Percentiles rank a stretch among this genome's conserved stretches.
Conservation (phyloP, 30 jellyfish, hydroid and myxozoan species). For the Aurelia sp. region DNA sequence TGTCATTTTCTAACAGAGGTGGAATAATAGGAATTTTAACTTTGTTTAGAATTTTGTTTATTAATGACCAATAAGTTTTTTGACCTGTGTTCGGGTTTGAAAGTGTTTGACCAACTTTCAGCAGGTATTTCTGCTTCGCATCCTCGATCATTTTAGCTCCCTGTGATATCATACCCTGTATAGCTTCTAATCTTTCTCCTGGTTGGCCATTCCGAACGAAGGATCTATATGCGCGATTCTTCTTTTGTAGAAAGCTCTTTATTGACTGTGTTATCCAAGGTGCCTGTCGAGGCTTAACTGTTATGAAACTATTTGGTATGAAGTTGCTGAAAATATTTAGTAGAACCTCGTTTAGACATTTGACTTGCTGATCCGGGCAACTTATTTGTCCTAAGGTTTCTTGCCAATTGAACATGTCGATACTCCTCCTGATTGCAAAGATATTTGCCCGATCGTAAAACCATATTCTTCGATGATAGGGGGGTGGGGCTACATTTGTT, state of each 20-base stretch:
- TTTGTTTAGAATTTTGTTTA: constrained; percentile 41
- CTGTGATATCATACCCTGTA: too few species aligned
- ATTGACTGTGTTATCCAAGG: constrained; percentile 42
- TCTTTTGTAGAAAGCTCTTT: background rate
- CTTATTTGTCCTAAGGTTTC: constrained; percentile 2
- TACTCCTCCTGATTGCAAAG: constrained; percentile 14
- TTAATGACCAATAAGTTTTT: constrained; percentile 54
- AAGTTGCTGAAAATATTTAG: constrained; percentile 8
- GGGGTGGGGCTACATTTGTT: constrained; percentile 12
- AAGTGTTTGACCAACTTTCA: constrained; percentile 30
- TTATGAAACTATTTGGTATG: background rate
- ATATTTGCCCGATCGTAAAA: constrained; percentile 26
- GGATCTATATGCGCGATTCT: too few species aligned
- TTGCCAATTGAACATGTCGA: constrained; percentile 8
- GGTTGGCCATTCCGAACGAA: too few species aligned
- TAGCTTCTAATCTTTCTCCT: too few species aligned
- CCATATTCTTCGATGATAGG: constrained; percentile 11
- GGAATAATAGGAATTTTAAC: constrained; percentile 64
- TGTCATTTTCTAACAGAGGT: constrained; percentile 53
- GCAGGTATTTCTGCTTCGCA: background rate
- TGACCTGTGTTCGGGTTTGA: constrained; percentile 34
- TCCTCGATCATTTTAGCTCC: background rate
- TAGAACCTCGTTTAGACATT: background rate
- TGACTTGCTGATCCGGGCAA: constrained; percentile 36
- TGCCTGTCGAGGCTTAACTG: constrained; percentile 49